Conservation (phyloP, 2,888 invertebrate species). For the Polyommatus iphigenia region DNA sequence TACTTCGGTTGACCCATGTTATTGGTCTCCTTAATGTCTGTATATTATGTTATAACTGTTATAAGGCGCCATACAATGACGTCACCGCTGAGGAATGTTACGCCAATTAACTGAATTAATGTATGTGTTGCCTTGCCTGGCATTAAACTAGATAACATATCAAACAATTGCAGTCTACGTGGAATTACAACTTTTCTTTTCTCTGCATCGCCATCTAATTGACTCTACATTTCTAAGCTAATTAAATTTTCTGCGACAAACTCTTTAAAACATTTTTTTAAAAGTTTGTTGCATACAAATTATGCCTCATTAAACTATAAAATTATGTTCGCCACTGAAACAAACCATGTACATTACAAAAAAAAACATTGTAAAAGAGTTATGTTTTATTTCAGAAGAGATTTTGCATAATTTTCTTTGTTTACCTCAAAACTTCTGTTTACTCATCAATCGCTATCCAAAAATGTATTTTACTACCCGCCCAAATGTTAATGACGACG, state of each 20-base stretch:
- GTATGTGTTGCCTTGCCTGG: not conserved
- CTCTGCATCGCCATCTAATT: not conserved
- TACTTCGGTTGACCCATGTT: not conserved
- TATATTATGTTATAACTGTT: not conserved
- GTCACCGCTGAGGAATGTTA: conserved; percentile 5
- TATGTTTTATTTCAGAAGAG: not conserved
- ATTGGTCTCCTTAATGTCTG: not conserved
- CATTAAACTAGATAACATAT: not conserved
- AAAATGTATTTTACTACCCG: conserved; percentile 1
- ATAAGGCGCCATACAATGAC: conserved; percentile 2
- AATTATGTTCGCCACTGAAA: too few relatives aligned
- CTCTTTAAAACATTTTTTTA: too few relatives aligned
- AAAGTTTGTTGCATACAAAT: too few relatives aligned
- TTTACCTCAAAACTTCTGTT: not conserved
- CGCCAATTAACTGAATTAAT: conserved; percentile 14
- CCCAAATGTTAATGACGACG: not conserved
- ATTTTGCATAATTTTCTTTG: not conserved
- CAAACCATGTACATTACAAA: too few relatives aligned
- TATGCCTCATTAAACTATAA: too few relatives aligned
- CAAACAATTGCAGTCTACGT: not conserved
- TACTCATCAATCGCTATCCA: not conserved
- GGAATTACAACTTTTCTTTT: not conserved
- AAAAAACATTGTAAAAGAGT: not conserved
- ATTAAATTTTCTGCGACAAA: too few relatives aligned
- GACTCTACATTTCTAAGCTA: not conserved